phyloP scores from a whole-genome alignment of 2,888 invertebrate genomes.

The Endomychus coccineus region DNA sequence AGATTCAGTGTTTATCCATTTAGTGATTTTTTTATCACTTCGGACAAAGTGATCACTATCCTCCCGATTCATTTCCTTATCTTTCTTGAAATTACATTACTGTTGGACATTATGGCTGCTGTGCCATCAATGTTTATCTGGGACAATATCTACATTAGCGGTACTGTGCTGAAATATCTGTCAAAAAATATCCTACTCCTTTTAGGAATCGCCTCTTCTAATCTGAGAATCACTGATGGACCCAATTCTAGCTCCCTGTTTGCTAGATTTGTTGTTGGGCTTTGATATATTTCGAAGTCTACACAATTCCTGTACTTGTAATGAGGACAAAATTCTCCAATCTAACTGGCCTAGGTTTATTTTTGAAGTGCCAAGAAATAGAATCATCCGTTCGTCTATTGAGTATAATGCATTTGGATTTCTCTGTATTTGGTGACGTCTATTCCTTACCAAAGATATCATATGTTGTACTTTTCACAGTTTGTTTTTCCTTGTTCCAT shows the following conservation, averaged over 20 bases:
- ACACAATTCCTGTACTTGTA: too few species aligned
- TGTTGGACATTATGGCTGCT: conserved; percentile 20
- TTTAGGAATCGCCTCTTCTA: conserved; percentile 24
- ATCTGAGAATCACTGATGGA: conserved; percentile 19
- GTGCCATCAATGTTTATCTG: conserved; percentile 19
- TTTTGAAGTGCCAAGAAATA: too few species aligned
- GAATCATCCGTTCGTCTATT: too few species aligned
- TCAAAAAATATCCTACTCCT: conserved; percentile 22
- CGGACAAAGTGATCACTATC: too few species aligned
- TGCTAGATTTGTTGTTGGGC: conserved; percentile 16
- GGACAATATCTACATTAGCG: conserved; percentile 15
- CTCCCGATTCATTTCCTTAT: conserved; percentile 20
- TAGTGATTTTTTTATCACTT: conserved; percentile 26
- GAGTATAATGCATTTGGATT: too few species aligned
- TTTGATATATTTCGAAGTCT: conserved; percentile 27
- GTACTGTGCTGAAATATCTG: conserved; percentile 9
- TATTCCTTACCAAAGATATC: too few species aligned
- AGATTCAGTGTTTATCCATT: conserved; percentile 29
- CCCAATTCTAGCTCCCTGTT: conserved; percentile 19
- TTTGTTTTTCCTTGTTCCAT: too few species aligned
- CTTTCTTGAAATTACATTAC: conserved; percentile 21
- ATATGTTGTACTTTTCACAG: too few species aligned
- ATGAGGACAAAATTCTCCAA: too few species aligned
- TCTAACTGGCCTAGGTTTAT: too few species aligned
- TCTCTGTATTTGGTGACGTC: too few species aligned